Conservation (phyloP, 2,113 vertebrate species). For the Malurus cyaneus region DNA sequence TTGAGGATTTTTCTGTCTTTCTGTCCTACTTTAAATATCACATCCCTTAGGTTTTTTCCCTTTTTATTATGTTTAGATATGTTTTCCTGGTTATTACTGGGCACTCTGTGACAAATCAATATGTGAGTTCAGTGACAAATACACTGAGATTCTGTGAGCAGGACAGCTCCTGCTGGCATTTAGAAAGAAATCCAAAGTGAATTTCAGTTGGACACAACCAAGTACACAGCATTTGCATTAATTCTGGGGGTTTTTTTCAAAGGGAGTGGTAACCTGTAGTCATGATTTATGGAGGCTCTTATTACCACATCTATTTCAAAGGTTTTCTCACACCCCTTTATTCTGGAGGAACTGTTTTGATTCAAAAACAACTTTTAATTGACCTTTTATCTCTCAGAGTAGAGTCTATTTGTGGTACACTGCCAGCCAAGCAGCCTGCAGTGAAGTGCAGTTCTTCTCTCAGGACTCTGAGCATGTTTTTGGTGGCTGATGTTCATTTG, state of each 20-base stretch:
- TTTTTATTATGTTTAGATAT: not conserved
- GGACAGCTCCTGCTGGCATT: not conserved
- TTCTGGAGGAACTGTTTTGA: not conserved
- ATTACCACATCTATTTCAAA: not conserved
- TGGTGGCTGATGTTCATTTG: not conserved
- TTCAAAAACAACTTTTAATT: conserved; percentile 14
- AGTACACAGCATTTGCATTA: not conserved
- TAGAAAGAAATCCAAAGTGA: not conserved
- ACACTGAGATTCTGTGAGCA: not conserved
- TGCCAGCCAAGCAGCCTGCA: not conserved
- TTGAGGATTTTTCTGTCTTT: not conserved
- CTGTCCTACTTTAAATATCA: not conserved
- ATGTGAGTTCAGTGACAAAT: fast-evolving
- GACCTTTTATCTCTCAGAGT: not conserved
- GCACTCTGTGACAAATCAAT: not conserved
- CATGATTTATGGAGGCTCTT: not conserved
- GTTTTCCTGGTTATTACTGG: not conserved
- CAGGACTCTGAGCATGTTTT: not conserved
- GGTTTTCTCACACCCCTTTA: conserved; percentile 36
- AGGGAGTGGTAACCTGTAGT: conserved; percentile 8
- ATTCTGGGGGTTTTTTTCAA: not conserved
- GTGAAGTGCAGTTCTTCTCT: not conserved
- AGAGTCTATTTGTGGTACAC: not conserved
- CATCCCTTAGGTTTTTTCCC: not conserved
- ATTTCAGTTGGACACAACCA: not conserved